These are phyloP conservation scores for Chelonus formosanus DNA, from an alignment of 2,888 invertebrate genomes.

Conservation along the genomic window DNA sequence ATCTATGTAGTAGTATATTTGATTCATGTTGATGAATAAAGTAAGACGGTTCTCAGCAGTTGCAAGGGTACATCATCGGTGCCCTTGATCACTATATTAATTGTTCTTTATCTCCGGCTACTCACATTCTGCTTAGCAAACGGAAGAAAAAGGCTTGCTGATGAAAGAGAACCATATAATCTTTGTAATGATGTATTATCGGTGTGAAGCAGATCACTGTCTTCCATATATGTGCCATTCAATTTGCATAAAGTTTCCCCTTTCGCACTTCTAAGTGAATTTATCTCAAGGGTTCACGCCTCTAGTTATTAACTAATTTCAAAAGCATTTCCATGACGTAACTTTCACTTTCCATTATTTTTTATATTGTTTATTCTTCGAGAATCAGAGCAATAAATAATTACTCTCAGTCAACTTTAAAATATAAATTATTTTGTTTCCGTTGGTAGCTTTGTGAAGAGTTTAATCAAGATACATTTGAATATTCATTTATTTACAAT, in stretches of 20 bases:
- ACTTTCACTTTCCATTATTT: neutral
- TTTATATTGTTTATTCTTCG: neutral
- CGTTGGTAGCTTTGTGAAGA: no score
- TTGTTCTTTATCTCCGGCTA: conserved; percentile 41
- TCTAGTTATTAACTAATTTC: conserved; percentile 2
- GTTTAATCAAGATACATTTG: no score
- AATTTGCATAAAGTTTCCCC: conserved; percentile 32
- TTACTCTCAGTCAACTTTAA: no score
- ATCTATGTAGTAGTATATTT: neutral
- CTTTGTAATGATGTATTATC: conserved; percentile 29
- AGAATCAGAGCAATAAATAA: no score
- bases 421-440: no score
- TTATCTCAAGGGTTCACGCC: conserved; percentile 23
- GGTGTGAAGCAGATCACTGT: conserved; percentile 42
- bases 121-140: conserved; percentile 22
- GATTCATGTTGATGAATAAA: conserved; percentile 11
- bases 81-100: conserved; percentile 39
- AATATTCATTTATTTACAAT: no score
- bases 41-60: conserved; percentile 16
- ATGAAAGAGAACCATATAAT: conserved; percentile 27
- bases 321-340: neutral
- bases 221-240: conserved; percentile 34
- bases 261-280: conserved; percentile 28
- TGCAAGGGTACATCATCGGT: conserved; percentile 25
- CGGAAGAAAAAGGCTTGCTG: conserved; percentile 18